Base-by-base conservation (phyloP, 1,140 invertebrate species). In the Oedothorax gibbosus region DNA sequence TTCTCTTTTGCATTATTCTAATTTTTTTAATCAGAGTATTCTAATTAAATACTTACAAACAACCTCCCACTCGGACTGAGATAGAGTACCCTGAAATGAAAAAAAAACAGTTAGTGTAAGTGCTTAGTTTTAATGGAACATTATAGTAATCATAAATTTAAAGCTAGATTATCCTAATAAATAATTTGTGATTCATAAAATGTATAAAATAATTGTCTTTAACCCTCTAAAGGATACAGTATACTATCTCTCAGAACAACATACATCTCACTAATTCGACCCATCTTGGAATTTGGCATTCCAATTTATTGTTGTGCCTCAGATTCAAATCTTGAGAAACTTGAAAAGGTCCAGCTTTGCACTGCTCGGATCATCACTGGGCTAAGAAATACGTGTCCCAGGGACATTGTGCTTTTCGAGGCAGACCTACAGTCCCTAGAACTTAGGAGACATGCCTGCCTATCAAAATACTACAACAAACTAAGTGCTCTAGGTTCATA, bases 41-140 rank as follows among this genome's bases (percentile, higher is more conserved):
- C n/a, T n/a, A 14, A 60, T 14, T 50, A 50, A 89, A 97, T 97
- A 97, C 21, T 97, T 89, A 76, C 95, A 95, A 85, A 94, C 93
- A 78, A 95, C 96, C 91, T 99, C 97, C 98, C 97, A 99, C 91
- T 99, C 97, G 18, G 94, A 93, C 88, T 93, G 92, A 12, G 96
- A 96, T 79, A 99, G 91, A 15, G 97, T 99, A 9, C 91, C 92
- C 91, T 91, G 35, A 21, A 87, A 53, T 90, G 89, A 76, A n/a
- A 86, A 69, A 87, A 64, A 68, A 3, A 60, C 9, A 14, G 12
- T 60, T 11, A 12, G 12, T 60, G 12, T 11, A 60, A n/a, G n/a
- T 60, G n/a, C n/a, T 60, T 5, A 14, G 57, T 60, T 60, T 60
- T 7, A 60, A 60, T 14, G 4, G 7, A 12, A 60, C 2, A 12